Evolutionary conservation across 2,888 invertebrate species (phyloP).

Genomic region (Cheilosia urbana): DNA sequence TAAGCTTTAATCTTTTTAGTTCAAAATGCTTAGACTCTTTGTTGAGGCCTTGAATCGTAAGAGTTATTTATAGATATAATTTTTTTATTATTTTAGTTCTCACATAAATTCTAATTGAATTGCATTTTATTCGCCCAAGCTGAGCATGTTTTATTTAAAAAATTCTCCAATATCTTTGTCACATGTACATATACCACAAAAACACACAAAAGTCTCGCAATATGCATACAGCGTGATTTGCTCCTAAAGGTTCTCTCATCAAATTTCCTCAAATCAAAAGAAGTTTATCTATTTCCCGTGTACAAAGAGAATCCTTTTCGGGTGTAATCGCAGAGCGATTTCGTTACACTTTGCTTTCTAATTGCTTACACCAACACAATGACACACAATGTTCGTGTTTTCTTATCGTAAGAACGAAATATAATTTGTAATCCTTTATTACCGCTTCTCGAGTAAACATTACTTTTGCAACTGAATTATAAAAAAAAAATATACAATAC

Average conservation of each 20-base stretch:
- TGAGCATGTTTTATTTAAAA: slow-evolving; percentile 11
- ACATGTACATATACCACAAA: slow-evolving; percentile 69
- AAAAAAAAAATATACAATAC: background rate
- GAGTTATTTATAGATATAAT: background rate
- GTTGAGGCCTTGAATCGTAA: background rate
- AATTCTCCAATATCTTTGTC: slow-evolving; percentile 33
- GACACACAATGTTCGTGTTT: slow-evolving; percentile 53
- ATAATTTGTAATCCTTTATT: slow-evolving; percentile 22
- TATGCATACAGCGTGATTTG: slow-evolving; percentile 67
- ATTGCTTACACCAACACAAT: slow-evolving; percentile 59
- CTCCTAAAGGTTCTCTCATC: slow-evolving; percentile 36
- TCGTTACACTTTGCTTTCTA: slow-evolving; percentile 77
- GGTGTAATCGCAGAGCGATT: slow-evolving; percentile 77
- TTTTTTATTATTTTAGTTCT: background rate
- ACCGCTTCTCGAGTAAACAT: slow-evolving; percentile 40
- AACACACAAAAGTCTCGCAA: slow-evolving; percentile 44
- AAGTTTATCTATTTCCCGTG: background rate
- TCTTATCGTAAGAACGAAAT: background rate
- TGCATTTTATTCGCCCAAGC: background rate
- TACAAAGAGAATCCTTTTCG: slow-evolving; percentile 41
- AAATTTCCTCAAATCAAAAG: background rate
- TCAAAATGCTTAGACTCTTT: too few species aligned
- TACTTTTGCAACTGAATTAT: slow-evolving; percentile 16
- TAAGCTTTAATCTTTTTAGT: too few species aligned
- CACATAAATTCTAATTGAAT: background rate